Conservation (phyloP, 2,797 vertebrate species). For the Odontamblyopus rebecca region DNA sequence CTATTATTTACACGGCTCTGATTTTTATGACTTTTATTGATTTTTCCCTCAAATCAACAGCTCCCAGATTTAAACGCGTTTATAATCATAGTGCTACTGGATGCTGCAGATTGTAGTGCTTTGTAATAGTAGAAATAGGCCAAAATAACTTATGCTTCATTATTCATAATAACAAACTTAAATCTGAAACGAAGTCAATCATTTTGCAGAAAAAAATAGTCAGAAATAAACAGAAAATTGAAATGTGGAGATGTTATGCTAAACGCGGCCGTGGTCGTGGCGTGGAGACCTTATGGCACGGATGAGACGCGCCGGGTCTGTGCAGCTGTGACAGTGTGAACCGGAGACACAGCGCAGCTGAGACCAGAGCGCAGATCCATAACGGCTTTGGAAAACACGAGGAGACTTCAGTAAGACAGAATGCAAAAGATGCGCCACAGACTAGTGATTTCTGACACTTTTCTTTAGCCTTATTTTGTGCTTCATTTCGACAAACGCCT, state of each 20-base stretch:
- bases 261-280: not conserved
- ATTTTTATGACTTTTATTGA: not conserved
- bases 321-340: conserved; percentile 1
- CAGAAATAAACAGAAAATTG: not conserved
- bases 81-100: not conserved
- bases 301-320: not conserved
- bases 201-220: not conserved
- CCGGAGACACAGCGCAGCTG: not conserved
- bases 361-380: not conserved
- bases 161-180: not conserved
- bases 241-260: too few species aligned
- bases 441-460: too few species aligned
- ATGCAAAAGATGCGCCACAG: too few species aligned
- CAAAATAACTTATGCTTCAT: not conserved
- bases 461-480: too few species aligned
- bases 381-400: not conserved
- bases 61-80: not conserved
- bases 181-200: not conserved
- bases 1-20: not conserved
- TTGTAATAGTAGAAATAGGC: too few species aligned
- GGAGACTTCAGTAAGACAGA: not conserved
- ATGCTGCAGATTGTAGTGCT: too few species aligned
- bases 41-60: not conserved
- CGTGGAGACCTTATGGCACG: not conserved
- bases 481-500: too few species aligned